Conservation (phyloP, 1,140 invertebrate genomes). For the Hylaeus volcanicus region DNA sequence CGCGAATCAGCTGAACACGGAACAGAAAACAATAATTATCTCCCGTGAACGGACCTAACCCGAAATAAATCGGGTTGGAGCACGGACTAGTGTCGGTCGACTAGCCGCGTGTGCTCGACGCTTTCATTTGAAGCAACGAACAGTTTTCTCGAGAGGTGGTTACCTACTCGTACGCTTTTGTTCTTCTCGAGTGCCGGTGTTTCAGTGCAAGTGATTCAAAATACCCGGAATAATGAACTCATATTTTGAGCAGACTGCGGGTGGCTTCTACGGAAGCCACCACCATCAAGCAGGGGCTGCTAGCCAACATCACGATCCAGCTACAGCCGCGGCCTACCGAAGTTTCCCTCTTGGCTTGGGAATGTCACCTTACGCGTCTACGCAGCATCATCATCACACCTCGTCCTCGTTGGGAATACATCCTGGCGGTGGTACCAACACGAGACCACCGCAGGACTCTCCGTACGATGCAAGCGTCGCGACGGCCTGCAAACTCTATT, state of each 20-base stretch:
- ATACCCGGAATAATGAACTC: constrained; percentile 90
- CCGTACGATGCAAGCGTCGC: constrained; percentile 94
- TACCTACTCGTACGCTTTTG: constrained; percentile 15
- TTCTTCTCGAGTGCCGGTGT: constrained; percentile 68
- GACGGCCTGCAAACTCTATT: constrained; percentile 92
- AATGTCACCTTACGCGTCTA: constrained; percentile 90
- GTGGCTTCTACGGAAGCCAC: constrained; percentile 94
- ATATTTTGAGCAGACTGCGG: constrained; percentile 92
- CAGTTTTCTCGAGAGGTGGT: not conserved
- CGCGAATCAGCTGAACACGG: constrained; percentile 8
- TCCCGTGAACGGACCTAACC: not conserved
- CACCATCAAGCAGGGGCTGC: constrained; percentile 88
- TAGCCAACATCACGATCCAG: constrained; percentile 85
- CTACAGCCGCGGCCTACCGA: constrained; percentile 86
- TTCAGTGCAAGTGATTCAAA: constrained; percentile 71
- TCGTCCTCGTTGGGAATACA: constrained; percentile 79
- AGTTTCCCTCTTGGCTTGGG: constrained; percentile 91
- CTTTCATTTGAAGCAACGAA: not conserved
- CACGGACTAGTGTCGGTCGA: constrained; percentile 49
- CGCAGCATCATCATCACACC: constrained; percentile 88
- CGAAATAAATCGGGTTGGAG: constrained; percentile 7
- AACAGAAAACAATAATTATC: not conserved
- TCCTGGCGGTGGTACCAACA: constrained; percentile 84
- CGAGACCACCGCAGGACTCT: constrained; percentile 91
- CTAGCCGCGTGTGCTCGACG: constrained; percentile 34